Percentiles rank a stretch among this genome's conserved stretches.
Evolutionary conservation across 2,888 invertebrate genomes (phyloP).

Genomic region (Eustalomyia histrio): DNA sequence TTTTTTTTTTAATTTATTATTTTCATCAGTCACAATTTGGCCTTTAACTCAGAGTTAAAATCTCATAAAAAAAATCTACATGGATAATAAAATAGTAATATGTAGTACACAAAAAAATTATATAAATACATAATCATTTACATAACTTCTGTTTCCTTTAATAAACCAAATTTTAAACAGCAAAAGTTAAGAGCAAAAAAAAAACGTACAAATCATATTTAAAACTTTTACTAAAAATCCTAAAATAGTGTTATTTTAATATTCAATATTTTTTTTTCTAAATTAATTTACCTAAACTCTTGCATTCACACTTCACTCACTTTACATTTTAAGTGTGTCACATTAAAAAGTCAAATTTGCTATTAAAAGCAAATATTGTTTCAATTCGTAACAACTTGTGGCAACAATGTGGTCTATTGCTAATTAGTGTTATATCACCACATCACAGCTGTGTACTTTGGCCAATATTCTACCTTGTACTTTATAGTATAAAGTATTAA

Average conservation of each 20-base stretch:
- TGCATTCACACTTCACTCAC: neutral
- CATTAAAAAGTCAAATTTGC: conserved; percentile 3
- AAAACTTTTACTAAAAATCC: no score
- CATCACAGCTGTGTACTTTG: conserved; percentile 34
- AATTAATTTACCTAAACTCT: neutral
- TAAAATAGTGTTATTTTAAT: no score
- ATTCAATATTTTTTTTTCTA: no score
- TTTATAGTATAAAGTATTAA: neutral
- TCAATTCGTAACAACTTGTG: conserved; percentile 30
- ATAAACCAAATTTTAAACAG: no score
- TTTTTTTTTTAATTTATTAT: neutral
- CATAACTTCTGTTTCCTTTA: neutral
- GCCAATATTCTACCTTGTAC: neutral
- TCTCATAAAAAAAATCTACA: neutral
- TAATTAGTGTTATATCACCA: conserved; percentile 44
- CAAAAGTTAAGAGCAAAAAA: no score
- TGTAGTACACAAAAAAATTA: neutral
- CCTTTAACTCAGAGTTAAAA: neutral
- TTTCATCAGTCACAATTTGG: neutral
- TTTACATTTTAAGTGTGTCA: neutral
- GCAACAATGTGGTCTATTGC: conserved; percentile 44
- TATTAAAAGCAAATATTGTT: conserved; percentile 14
- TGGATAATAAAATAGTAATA: neutral
- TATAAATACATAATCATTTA: neutral
- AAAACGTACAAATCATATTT: no score